Evolutionary conservation across 2,113 vertebrate species (phyloP).

Genomic region (Oostethus manadensis): DNA sequence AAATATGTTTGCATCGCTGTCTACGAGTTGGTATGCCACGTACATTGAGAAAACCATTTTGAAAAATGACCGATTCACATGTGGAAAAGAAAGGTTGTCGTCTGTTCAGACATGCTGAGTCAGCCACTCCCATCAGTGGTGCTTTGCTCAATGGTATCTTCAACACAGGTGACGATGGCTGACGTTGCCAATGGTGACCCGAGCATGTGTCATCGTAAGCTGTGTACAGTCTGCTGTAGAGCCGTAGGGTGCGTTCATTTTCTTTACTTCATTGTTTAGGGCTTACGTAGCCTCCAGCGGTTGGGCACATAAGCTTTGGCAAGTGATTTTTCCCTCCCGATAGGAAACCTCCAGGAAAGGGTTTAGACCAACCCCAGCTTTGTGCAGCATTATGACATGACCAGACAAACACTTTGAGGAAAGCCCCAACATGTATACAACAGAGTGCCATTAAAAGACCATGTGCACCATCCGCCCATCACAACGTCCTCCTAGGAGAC

Average conservation of each 20-base stretch:
- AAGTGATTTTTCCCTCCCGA: constrained; percentile 5
- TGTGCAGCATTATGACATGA: constrained; percentile 12
- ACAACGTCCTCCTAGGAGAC: constrained; percentile 22
- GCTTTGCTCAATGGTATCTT: not conserved
- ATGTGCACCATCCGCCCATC: constrained; percentile 38
- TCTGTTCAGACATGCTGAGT: not conserved
- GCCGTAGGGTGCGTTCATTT: constrained; percentile 14
- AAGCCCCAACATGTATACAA: not conserved
- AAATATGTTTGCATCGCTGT: no score
- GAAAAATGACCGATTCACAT: no score
- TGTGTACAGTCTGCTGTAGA: constrained; percentile 30
- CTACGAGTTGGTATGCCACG: no score
- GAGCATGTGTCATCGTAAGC: constrained; percentile 41
- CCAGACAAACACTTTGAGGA: not conserved
- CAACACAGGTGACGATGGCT: constrained; percentile 45
- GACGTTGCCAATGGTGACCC: constrained; percentile 61
- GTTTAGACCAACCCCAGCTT: no score
- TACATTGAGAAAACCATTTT: no score
- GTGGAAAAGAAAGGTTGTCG: no score
- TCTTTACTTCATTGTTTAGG: constrained; percentile 5
- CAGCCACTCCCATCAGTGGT: not conserved
- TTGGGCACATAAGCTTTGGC: constrained; percentile 8
- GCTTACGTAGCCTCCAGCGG: constrained; percentile 7
- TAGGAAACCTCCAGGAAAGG: not conserved
- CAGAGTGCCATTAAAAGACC: constrained; percentile 23